These are phyloP conservation scores for Caenorhabditis parvicauda DNA, from an alignment of 2,888 invertebrate species.

Conservation along the genomic window DNA sequence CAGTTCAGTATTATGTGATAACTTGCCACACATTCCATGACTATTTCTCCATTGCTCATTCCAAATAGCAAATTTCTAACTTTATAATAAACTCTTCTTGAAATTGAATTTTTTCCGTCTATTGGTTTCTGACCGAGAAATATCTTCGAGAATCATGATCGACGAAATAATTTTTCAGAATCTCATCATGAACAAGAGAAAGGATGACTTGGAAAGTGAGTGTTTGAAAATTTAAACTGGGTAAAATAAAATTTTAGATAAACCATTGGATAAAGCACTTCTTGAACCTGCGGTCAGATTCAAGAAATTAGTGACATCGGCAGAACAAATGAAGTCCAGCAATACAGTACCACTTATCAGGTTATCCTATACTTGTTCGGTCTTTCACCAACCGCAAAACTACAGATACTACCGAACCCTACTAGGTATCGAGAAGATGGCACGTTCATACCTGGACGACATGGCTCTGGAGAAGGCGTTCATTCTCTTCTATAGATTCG, in stretches of 20 bases:
- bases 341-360: constrained; percentile 4
- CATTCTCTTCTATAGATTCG: constrained; percentile 5
- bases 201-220: too few relatives aligned
- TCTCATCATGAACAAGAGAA: too few relatives aligned
- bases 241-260: background rate
- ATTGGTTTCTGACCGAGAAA: too few relatives aligned
- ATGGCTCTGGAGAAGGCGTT: background rate
- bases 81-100: too few relatives aligned
- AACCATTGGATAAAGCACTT: constrained; percentile 4
- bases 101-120: too few relatives aligned
- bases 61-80: too few relatives aligned
- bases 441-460: constrained; percentile 1
- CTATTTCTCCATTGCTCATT: too few relatives aligned
- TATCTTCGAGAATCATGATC: too few relatives aligned
- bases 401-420: constrained; percentile 18
- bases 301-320: background rate
- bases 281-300: constrained; percentile 8
- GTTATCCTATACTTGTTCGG: background rate
- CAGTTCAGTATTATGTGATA: too few relatives aligned
- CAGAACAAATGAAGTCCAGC: constrained; percentile 1
- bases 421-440: constrained; percentile 15
- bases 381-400: background rate
- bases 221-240: background rate
- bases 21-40: too few relatives aligned
- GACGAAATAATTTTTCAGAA: too few relatives aligned